Base-by-base conservation (phyloP, 2,888 invertebrate species). In the Tipula vernalis region DNA sequence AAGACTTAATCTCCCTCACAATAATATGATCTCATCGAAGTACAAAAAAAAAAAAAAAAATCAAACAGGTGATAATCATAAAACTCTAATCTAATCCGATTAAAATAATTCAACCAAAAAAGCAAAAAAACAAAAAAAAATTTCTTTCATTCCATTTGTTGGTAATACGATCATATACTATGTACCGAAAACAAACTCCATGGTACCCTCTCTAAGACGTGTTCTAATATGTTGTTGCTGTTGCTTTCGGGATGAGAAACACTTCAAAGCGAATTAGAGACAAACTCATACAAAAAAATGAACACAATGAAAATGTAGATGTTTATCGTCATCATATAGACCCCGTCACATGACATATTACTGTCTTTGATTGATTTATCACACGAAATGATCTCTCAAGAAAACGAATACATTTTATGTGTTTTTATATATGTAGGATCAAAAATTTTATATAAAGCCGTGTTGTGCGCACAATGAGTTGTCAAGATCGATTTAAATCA, bases 281-380 rank as follows among this genome's bases (percentile, higher is more conserved):
- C 28, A 71, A 8, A 6, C 39, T 0, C 39, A 39, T 6, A 39
- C 39, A 39, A 39, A 39, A 39, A 51, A 28, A 71, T 28, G 10
- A 5, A 71, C 71, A 71, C 71, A 71, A 71, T 71, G 71, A 71
- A 71, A 71, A 71, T 71, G 71, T 71, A 71, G 71, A 71, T 71
- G 71, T 71, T 71, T 71, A 71, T 71, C 71, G 71, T 51, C 51
- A 51, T 15, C 51, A 71, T 71, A 28, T 1, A 71, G 71, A 71
- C 71, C 71, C 71, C 71, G 71, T 71, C 71, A 71, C 71, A 71
- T 71, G 71, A 71, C 71, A 71, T 71, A 71, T 71, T 71, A 71
- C 28, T 71, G 71, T 71, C 71, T 18, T 71, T 71, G 71, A 71
- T 71, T 71, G 71, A 71, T 71, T 71, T 71, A 71, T 71, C 71